These are phyloP conservation scores for Erinaceus europaeus DNA, from an alignment of 2,113 vertebrate species.

Conservation along the genomic window DNA sequence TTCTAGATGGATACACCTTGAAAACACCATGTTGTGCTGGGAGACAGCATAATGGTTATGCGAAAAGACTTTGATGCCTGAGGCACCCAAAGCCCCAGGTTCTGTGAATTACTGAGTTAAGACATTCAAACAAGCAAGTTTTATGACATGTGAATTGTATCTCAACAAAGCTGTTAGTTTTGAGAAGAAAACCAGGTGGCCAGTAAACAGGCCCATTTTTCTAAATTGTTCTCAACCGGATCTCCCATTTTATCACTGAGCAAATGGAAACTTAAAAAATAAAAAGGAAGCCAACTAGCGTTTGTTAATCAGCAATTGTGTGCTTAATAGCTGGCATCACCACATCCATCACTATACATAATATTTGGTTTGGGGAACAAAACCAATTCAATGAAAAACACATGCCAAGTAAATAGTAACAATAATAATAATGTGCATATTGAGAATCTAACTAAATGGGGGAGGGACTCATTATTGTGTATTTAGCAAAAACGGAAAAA, in stretches of 20 bases:
- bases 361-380: constrained; percentile 5
- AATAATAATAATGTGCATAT: constrained; percentile 1
- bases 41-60: neutral
- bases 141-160: neutral
- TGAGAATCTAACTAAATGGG: neutral
- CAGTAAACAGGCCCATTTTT: neutral
- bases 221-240: neutral
- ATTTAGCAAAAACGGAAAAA: constrained; percentile 9
- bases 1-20: neutral
- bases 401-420: neutral
- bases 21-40: neutral
- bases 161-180: neutral
- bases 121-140: neutral
- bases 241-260: constrained; percentile 6
- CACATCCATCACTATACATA: neutral
- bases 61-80: neutral
- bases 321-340: neutral
- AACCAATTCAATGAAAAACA: constrained; percentile 23
- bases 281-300: neutral
- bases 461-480: neutral
- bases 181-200: constrained; percentile 7
- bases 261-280: neutral
- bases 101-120: neutral
- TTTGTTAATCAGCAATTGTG: neutral
- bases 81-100: neutral